Base-by-base conservation (phyloP, 2,888 invertebrate genomes). In the Ypsolopha sequella region DNA sequence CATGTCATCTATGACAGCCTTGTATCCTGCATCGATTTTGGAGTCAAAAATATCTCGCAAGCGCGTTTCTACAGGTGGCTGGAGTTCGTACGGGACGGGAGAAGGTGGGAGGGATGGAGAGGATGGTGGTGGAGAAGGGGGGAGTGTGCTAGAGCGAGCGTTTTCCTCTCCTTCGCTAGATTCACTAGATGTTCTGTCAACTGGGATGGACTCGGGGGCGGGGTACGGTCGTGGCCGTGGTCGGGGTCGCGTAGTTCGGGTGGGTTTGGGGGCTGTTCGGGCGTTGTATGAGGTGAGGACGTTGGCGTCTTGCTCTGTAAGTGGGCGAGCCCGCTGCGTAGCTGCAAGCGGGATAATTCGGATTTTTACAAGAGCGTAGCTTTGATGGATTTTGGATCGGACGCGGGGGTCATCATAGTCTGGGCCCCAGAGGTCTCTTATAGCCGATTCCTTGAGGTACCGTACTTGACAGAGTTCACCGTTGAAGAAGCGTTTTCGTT, bases 1-100 rank as follows among this genome's bases (percentile, higher is more conserved):
- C 87, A 88, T 87, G 34, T 87, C 87, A 57, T 88, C 87, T 11
- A 88, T 88, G 0, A 87, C 85, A 1, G 87, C 85, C 70, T 87
- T 88, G 59, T 87, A 88, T 39, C 87, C 87, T n/a, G 86, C 86
- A 53, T 88, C 87, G 35, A 84, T 74, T 73, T 88, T 88, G 0
- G 87, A 76, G 59, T 88, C 87, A 52, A 88, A 82, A 49, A 88
- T 87, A 45, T 88, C 86, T 53, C 68, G 76, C 2, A 87, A 62
- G 10, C 87, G 76, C 1, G 82, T 80, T 58, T 85, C 85, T 0
- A 81, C 76, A n/a, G 80, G 78, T 8, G 52, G 52, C 54, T 84
- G 85, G 0, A 85, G 65, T 51, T 85, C 85, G 53, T 85, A 85
- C 0, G 85, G 84, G 4, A 78, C 78, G 11, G 84, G 84, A 0